phyloP scores from a whole-genome alignment of 2,888 invertebrate species.

The Hetaerina titia region DNA sequence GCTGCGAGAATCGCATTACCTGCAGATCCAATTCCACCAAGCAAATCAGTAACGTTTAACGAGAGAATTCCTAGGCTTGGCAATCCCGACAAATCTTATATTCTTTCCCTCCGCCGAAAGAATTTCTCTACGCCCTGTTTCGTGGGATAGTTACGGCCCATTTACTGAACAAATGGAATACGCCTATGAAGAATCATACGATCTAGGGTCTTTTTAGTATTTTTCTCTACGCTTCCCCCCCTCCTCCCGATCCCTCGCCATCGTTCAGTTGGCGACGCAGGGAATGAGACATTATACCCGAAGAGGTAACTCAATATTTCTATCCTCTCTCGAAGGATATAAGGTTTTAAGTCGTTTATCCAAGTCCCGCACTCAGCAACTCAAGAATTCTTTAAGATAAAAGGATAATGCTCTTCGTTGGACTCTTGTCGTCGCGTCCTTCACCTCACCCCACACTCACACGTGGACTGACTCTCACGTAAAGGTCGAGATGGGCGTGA shows the following conservation, averaged over 20 bases:
- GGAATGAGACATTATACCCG: neutral
- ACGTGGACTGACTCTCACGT: neutral
- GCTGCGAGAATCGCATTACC: neutral
- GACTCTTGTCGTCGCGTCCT: neutral
- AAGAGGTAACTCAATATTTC: neutral
- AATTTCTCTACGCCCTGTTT: neutral
- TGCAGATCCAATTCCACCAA: neutral
- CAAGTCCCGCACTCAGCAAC: neutral
- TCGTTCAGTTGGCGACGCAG: neutral
- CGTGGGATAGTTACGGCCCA: conserved; percentile 12
- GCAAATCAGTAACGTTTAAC: neutral
- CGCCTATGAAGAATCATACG: neutral
- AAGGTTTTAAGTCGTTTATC: neutral
- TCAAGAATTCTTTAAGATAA: neutral
- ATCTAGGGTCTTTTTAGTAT: neutral
- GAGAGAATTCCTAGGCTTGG: neutral
- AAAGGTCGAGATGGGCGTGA: conserved; percentile 11
- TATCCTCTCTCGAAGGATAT: neutral
- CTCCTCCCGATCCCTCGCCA: neutral
- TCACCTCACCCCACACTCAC: neutral
- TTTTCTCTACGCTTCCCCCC: neutral
- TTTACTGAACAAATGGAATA: neutral
- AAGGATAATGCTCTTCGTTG: conserved; percentile 23
- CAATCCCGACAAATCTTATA: neutral
- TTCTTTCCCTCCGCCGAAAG: neutral